Evolutionary conservation across 2,797 vertebrate genomes (phyloP).

Genomic region (Carduelis carduelis): DNA sequence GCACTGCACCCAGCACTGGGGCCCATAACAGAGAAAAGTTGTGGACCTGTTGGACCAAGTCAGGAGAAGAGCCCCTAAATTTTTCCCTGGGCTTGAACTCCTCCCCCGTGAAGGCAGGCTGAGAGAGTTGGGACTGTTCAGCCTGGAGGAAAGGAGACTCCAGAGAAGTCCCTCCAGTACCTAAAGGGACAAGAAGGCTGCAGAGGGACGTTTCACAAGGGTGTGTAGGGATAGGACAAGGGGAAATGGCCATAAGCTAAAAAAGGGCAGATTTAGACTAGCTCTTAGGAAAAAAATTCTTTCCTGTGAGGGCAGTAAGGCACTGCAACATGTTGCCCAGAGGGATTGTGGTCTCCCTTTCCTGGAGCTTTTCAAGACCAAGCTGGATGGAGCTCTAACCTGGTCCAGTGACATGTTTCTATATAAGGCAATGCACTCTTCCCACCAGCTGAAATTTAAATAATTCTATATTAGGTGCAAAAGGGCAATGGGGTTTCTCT

Average conservation of each 20-base stretch:
- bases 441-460: conserved; percentile 12
- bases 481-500: neutral
- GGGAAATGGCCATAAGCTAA: neutral
- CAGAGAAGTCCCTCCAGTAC: neutral
- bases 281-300: neutral
- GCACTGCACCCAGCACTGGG: too few relatives aligned
- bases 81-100: neutral
- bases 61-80: neutral
- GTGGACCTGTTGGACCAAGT: neutral
- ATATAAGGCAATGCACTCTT: neutral
- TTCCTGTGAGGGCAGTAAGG: neutral
- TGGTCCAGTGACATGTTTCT: neutral
- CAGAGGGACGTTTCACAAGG: neutral
- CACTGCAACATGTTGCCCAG: neutral
- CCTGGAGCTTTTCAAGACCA: neutral
- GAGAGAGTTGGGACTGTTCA: neutral
- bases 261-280: neutral
- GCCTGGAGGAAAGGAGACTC: neutral
- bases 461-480: neutral
- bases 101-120: neutral
- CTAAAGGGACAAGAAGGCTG: neutral
- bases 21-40: neutral
- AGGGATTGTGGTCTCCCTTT: neutral
- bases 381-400: neutral
- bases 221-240: too few relatives aligned